Percentiles rank a stretch among this genome's conserved stretches.
phyloP scores from a whole-genome alignment of 2,888 invertebrate species.

The Cordilura impudica region DNA sequence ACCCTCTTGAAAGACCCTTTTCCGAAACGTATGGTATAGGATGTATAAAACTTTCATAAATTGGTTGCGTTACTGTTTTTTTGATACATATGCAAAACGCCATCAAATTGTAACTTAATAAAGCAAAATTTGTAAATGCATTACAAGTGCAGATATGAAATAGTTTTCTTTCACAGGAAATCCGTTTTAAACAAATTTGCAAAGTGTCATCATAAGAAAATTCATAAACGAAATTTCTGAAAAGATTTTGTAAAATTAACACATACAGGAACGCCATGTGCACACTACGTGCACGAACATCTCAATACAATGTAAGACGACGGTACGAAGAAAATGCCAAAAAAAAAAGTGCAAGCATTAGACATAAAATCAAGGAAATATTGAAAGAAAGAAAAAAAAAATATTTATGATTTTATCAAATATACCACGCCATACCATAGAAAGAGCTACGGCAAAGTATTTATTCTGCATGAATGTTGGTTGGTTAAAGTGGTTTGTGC shows the following conservation, averaged over 20 bases:
- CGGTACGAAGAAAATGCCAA: background rate
- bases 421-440: background rate
- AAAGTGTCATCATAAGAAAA: conserved; percentile 38
- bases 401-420: conserved; percentile 1
- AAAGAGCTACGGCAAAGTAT: background rate
- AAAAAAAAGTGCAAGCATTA: background rate
- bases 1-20: too few relatives aligned
- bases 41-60: too few relatives aligned
- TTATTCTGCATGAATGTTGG: conserved; percentile 1
- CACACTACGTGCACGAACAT: background rate
- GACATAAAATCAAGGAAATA: conserved; percentile 3
- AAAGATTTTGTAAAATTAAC: conserved; percentile 46
- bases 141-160: too few relatives aligned
- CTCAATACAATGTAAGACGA: background rate
- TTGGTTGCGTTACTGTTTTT: too few relatives aligned
- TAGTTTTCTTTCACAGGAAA: too few relatives aligned
- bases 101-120: too few relatives aligned
- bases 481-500: conserved; percentile 46
- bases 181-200: conserved; percentile 15
- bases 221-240: conserved; percentile 18
- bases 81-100: too few relatives aligned
- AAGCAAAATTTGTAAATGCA: too few relatives aligned
- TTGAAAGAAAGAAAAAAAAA: conserved; percentile 7
- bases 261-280: conserved; percentile 29
- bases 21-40: too few relatives aligned